Conservation (phyloP, 2,113 vertebrate genomes). For the Copsychus sechellarum region DNA sequence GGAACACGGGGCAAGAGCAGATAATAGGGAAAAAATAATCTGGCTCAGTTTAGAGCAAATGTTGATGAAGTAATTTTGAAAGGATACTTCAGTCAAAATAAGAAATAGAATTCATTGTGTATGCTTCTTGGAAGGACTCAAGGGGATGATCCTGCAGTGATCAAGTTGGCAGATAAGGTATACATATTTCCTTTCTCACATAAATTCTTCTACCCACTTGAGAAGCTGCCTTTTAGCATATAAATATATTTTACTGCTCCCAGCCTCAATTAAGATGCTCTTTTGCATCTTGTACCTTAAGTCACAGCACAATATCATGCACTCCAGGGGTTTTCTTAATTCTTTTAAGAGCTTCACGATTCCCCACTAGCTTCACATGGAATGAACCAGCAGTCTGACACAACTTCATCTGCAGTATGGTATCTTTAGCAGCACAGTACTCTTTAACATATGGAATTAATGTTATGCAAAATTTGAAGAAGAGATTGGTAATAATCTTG, state of each 20-base stretch:
- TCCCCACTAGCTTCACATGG: not conserved
- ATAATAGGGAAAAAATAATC: not conserved
- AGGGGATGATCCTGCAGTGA: not conserved
- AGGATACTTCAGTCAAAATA: not conserved
- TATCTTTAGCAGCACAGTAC: not conserved
- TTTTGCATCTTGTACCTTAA: not conserved
- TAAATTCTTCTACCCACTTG: not conserved
- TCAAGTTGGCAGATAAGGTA: not conserved
- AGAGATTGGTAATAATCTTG: not conserved
- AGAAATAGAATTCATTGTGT: not conserved
- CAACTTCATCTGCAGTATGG: not conserved
- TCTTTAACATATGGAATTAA: not conserved
- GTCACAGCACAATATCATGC: not conserved
- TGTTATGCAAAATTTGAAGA: not conserved
- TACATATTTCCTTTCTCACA: not conserved
- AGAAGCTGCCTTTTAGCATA: not conserved
- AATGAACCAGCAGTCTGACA: not conserved
- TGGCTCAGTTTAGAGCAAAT: not conserved
- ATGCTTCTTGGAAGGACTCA: not conserved
- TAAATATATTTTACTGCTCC: not conserved
- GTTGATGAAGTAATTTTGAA: not conserved
- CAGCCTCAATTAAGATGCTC: not conserved
- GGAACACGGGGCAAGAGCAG: not conserved
- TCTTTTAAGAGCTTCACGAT: not conserved
- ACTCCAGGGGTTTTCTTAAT: not conserved